Evolutionary conservation across 2,888 invertebrate species (phyloP), one percentile per base, ranked within the genome.

Genomic region (Drosophila setosimentum): DNA sequence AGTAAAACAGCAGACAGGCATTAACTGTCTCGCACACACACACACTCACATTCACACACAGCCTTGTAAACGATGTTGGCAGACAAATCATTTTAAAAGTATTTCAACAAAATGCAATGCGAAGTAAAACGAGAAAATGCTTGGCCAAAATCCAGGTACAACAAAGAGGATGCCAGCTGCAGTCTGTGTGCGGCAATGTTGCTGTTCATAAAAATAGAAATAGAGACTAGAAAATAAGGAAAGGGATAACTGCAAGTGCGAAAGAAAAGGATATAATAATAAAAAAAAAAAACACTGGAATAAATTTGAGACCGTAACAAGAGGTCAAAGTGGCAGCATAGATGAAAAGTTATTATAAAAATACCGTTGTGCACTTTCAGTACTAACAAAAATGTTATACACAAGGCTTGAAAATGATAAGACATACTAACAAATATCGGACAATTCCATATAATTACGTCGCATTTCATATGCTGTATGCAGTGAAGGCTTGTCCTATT

Each of bases 51-150:
- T 11, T 24, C 30, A 33, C 33, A 53, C 53, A 18, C 64, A 63
- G 48, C 32, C 40, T 32, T 49, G 35, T 32, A 37, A 68, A 40
- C 70, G 51, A 58, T 68, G 78, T 68, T 74, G 71, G 77, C 83
- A 76, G 89, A 75, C 74, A 83, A 88, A 85, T 85, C 83, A 86
- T 85, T 83, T 83, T 79, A 82, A 89, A 81, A 81, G 79, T 79
- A 87, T 85, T 89, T 78, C 73, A 75, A 60, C 76, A 70, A 73
- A 78, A 78, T 87, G 76, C 84, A 76, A 73, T 83, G 76, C 54
- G 80, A 68, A 73, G 68, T 80, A 74, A 78, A 79, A 68, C 73
- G 50, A 59, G 76, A 57, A 66, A 71, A 78, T 64, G 65, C 58
- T 65, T 53, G 57, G 57, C 32, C 40, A 51, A 61, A 62, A 51